phyloP scores from a whole-genome alignment of 2,888 invertebrate genomes.

The Parasteatoda lunata region DNA sequence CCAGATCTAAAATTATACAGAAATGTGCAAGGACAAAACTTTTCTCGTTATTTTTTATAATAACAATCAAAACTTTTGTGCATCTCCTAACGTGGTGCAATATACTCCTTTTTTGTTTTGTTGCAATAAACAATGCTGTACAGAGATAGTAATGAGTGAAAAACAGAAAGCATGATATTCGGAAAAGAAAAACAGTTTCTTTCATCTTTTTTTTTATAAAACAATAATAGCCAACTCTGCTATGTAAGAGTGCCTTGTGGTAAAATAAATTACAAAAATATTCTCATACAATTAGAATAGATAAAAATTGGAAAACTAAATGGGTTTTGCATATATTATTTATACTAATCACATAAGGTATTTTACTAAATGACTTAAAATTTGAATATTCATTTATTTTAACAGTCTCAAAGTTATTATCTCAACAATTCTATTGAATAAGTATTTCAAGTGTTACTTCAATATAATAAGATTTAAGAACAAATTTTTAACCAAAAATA shows the following conservation, averaged over 20 bases:
- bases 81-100: slow-evolving; percentile 64
- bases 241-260: slow-evolving; percentile 14
- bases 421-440: too few species aligned
- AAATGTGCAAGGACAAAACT: slow-evolving; percentile 16
- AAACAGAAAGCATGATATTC: slow-evolving; percentile 37
- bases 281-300: not conserved
- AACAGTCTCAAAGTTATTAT: too few species aligned
- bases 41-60: not conserved
- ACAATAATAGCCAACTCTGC: slow-evolving; percentile 22
- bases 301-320: not conserved
- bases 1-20: slow-evolving; percentile 54
- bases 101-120: slow-evolving; percentile 8
- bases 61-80: slow-evolving; percentile 57
- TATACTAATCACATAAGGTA: not conserved
- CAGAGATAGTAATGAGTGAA: slow-evolving; percentile 64
- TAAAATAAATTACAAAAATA: slow-evolving; percentile 62
- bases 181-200: slow-evolving; percentile 10
- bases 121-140: slow-evolving; percentile 48
- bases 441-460: too few species aligned
- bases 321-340: not conserved
- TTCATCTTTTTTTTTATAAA: slow-evolving; percentile 19
- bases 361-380: not conserved
- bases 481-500: too few species aligned
- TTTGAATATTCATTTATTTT: not conserved
- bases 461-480: too few species aligned